Evolutionary conservation across 2,797 vertebrate genomes (phyloP).

Genomic region (Pangasius larnaudii): DNA sequence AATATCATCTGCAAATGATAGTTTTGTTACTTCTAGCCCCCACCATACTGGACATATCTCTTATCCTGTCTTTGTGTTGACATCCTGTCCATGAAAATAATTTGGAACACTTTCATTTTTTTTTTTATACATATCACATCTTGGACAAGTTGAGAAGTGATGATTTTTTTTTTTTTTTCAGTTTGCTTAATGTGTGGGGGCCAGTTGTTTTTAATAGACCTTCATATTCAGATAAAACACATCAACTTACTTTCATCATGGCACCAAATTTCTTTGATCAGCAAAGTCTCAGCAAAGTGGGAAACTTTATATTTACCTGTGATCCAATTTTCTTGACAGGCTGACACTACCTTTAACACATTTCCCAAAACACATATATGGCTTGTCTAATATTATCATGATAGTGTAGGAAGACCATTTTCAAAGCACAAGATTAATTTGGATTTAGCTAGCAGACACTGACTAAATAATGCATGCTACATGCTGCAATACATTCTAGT

Average conservation of each 20-base stretch:
- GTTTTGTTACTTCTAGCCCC: background rate
- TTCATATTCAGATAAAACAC: conserved; percentile 10
- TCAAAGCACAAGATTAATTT: background rate
- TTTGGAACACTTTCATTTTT: background rate
- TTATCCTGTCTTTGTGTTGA: background rate
- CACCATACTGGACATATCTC: background rate
- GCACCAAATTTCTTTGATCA: conserved; percentile 17
- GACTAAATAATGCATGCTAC: conserved; percentile 50
- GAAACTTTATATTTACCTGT: conserved; percentile 9
- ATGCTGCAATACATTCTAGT: conserved; percentile 62
- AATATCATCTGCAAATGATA: background rate
- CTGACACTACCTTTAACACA: background rate
- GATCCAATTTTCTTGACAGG: conserved; percentile 12
- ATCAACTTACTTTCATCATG: conserved; percentile 1
- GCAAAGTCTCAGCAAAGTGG: conserved; percentile 16
- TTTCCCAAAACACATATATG: background rate
- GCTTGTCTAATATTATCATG: conserved; percentile 7
- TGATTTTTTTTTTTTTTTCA: background rate
- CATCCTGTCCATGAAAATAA: background rate
- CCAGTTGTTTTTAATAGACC: conserved; percentile 33
- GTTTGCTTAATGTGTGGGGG: background rate
- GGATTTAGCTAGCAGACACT: background rate
- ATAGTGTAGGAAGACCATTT: background rate
- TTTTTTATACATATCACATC: background rate
- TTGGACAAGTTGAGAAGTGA: background rate